Evolutionary conservation across 2,113 vertebrate genomes (phyloP), one percentile per base, ranked within the genome.

Genomic region (Myotis lucifugus): DNA sequence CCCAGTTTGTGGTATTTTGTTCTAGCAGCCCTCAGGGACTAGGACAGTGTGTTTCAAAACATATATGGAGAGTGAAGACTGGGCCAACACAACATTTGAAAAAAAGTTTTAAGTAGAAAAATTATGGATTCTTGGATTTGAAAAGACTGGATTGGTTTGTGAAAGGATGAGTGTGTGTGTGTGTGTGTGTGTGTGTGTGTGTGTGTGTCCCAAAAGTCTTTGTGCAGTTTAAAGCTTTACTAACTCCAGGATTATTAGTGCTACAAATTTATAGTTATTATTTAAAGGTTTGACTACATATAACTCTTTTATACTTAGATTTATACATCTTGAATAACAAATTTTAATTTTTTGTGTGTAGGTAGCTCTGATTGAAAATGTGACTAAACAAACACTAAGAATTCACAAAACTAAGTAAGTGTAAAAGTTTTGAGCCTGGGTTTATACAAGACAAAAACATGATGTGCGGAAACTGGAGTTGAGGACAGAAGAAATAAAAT

Each of bases 391-490:
- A 23, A 85, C 3, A 59, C 52, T 82, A 56, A 76, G 70, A 89
- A 70, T 88, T 85, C 18, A 89, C 23, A 61, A 93, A 95, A 91
- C 48, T 46, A 61, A 76, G 6, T 54, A 85, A 81, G 17, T 56
- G 11, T 34, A 59, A 67, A 59, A 73, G 19, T 88, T 54, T 34
- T 91, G 25, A n/a, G 5, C 5, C 69, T 46, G n/a, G 8, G 8
- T 25, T 91, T 77, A 89, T 27, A 29, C 8, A 70, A 94, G 56
- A 77, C 21, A 77, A 85, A 72, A 56, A 54, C 34, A 40, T 29
- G 14, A 52, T 13, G 12, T 73, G 37, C 32, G 19, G n/a, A 88
- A 90, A 23, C 46, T 72, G 29, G 5, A 67, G 42, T 27, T 73
- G 6, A 79, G 34, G 8, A 85, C 13, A 79, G 59, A 84, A 1